Base-by-base conservation (phyloP, 1,140 invertebrate species). In the Bicyclus anynana region DNA sequence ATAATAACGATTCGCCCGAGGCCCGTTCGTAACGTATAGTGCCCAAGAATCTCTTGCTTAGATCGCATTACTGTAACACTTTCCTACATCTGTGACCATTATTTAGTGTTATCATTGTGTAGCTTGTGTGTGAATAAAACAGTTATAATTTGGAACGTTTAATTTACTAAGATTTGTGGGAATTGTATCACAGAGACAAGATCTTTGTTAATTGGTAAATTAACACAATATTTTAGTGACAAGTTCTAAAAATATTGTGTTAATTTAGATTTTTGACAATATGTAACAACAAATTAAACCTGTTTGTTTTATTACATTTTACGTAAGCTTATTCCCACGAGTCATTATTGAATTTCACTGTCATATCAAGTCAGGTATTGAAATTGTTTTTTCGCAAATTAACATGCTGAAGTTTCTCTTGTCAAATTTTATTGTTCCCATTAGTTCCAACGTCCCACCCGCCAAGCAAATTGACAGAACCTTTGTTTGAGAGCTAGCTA, bases 401-500 rank as follows among this genome's bases (percentile, higher is more conserved):
- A 47, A 16, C n/a, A 27, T 47, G 44, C 20, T 29, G 44, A 59
- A 67, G 72, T 71, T 74, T 70, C 64, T 69, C 68, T 46, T 62
- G 62, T 72, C 62, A 65, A 59, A 71, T 77, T 68, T 69, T 59
- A 69, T 74, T 74, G 69, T 76, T 73, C 54, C 58, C 62, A 29
- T 50, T 57, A 59, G 52, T 69, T 55, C 61, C 51, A 48, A 29
- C 44, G 52, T 67, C 54, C 59, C 60, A 57, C 47, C 54, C 56
- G 67, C 57, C 48, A 62, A 40, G 65, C 37, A 35, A 74, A 64
- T 80, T 74, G 73, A 76, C 75, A 70, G 73, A 57, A 67, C 65
- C 73, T 77, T 82, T 80, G 80, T 84, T 60, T 65, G 53, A 70
- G 65, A 72, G 65, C 75, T 69, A 67, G 64, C n/a, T 74, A 59